Conservation (phyloP, 2,113 vertebrate genomes). For the Amblyopsis rosae region DNA sequence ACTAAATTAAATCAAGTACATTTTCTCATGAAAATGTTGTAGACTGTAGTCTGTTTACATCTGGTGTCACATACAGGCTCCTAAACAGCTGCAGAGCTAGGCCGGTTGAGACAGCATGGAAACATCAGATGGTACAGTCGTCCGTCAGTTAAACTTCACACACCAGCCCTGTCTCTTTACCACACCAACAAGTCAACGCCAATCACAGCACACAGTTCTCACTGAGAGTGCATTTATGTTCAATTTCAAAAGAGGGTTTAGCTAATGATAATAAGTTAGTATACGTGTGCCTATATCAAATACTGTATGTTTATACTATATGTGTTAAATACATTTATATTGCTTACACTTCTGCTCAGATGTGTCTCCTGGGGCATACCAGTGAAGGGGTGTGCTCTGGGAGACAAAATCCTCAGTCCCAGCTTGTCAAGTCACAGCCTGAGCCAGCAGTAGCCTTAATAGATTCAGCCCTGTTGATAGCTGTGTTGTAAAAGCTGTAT, state of each 20-base stretch:
- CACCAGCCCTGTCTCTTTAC: slow-evolving; percentile 56
- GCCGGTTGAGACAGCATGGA: slow-evolving; percentile 68
- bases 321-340: not conserved
- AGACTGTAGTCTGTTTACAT: too few species aligned
- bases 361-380: slow-evolving; percentile 25
- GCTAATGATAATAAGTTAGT: not conserved
- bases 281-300: not conserved
- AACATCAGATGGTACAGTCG: slow-evolving; percentile 32
- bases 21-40: too few species aligned
- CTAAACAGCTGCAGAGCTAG: slow-evolving; percentile 24
- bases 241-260: not conserved
- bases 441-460: not conserved
- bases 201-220: slow-evolving; percentile 10
- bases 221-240: not conserved
- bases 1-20: too few species aligned
- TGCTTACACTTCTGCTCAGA: not conserved
- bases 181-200: slow-evolving; percentile 27
- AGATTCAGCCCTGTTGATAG: not conserved
- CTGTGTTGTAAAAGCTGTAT: slow-evolving; percentile 2
- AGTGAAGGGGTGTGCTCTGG: slow-evolving; percentile 33
- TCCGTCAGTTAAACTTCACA: slow-evolving; percentile 71
- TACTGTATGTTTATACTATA: too few species aligned
- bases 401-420: slow-evolving; percentile 31
- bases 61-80: not conserved
- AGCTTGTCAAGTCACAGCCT: slow-evolving; percentile 43